These are phyloP conservation scores for Clunio marinus DNA, from an alignment of 2,888 invertebrate species.

Conservation along the genomic window DNA sequence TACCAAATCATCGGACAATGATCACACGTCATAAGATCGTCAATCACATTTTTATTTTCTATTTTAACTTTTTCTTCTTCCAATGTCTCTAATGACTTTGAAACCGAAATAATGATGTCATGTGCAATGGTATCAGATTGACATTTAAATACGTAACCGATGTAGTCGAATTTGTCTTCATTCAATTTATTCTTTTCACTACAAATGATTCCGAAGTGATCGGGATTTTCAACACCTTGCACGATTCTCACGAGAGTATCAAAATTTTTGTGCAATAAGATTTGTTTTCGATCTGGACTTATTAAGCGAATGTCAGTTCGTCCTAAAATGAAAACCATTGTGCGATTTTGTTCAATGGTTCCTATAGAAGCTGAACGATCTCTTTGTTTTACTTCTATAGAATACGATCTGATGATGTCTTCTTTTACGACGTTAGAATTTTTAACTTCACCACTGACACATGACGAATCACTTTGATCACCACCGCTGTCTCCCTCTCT, in stretches of 20 bases:
- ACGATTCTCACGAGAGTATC: conserved; percentile 85
- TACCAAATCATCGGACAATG: conserved; percentile 96
- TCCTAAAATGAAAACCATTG: conserved; percentile 89
- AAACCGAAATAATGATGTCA: conserved; percentile 77
- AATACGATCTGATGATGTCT: conserved; percentile 39
- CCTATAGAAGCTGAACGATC: conserved; percentile 62
- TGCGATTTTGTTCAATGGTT: conserved; percentile 57
- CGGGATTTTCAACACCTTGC: conserved; percentile 72
- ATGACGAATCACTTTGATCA: conserved; percentile 27
- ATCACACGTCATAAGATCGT: conserved; percentile 72
- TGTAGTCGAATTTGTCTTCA: conserved; percentile 57
- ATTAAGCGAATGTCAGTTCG: conserved; percentile 82
- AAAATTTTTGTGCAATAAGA: conserved; percentile 80
- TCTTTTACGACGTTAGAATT: conserved; percentile 44
- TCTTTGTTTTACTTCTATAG: conserved; percentile 44
- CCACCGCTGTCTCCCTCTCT: conserved; percentile 27
- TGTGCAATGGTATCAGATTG: conserved; percentile 77
- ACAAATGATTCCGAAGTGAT: conserved; percentile 92
- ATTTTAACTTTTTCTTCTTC: conserved; percentile 49
- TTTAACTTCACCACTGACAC: conserved; percentile 44
- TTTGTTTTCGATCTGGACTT: conserved; percentile 87
- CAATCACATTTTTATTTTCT: conserved; percentile 56
- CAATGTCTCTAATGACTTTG: conserved; percentile 65
- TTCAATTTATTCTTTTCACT: conserved; percentile 69
- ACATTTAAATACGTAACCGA: conserved; percentile 86